A percentile compares a stretch with the other conserved stretches of the same genome.
phyloP scores from a whole-genome alignment of 1,140 invertebrate species.

The Neuroterus valhalla region DNA sequence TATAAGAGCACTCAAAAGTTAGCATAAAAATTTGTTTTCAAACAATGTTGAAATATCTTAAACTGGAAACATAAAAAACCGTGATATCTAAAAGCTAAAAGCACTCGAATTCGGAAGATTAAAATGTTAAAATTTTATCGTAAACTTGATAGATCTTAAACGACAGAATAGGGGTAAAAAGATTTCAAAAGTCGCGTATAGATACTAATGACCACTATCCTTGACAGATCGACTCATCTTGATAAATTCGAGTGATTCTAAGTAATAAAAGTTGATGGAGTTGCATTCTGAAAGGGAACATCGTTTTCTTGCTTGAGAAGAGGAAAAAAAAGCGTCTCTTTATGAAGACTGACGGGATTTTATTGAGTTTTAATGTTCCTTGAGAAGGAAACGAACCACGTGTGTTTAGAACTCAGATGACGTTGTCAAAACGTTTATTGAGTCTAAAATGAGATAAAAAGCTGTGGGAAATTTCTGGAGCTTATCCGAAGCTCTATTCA shows the following conservation, averaged over 20 bases:
- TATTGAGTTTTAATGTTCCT: conserved; percentile 1
- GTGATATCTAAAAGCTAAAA: not conserved
- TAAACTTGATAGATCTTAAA: not conserved
- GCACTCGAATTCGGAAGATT: not conserved
- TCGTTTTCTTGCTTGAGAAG: not conserved
- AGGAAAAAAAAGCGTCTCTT: not conserved
- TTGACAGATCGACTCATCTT: not conserved
- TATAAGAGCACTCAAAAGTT: too few species aligned
- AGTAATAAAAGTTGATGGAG: conserved; percentile 25
- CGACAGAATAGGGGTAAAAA: conserved; percentile 7
- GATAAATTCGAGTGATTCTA: conserved; percentile 9
- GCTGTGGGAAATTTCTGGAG: not conserved
- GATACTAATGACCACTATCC: conserved; percentile 9
- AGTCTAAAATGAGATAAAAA: not conserved
- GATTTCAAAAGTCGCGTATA: not conserved
- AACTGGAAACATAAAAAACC: not conserved
- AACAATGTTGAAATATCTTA: too few species aligned
- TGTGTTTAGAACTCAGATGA: conserved; percentile 2
- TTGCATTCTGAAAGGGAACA: conserved; percentile 5
- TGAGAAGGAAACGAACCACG: not conserved
- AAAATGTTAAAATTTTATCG: not conserved
- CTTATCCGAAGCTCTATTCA: too few species aligned
- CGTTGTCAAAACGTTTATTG: conserved; percentile 5
- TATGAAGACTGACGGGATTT: conserved; percentile 18
- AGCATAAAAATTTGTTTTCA: too few species aligned